phyloP scores from a whole-genome alignment of 1,140 invertebrate species.

The Procambarus virginalis region DNA sequence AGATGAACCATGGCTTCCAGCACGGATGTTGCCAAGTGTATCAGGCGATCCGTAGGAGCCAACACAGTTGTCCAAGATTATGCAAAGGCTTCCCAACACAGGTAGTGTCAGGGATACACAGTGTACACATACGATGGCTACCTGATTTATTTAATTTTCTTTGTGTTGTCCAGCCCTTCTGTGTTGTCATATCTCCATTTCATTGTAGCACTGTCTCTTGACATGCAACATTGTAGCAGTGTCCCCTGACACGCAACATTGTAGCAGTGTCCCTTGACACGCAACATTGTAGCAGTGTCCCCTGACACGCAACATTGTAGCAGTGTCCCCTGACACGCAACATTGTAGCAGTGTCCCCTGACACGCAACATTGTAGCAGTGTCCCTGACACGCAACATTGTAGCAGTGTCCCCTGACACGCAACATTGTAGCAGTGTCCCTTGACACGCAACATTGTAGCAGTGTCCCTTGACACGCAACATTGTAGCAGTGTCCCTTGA shows the following conservation, averaged over 20 bases:
- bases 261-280: conserved; percentile 31
- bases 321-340: no score
- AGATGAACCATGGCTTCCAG: neutral
- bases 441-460: conserved; percentile 22
- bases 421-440: conserved; percentile 11
- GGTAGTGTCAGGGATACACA: neutral
- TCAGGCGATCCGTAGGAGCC: neutral
- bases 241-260: no score
- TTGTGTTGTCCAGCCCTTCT: neutral
- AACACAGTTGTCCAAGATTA: neutral
- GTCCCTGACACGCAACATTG: conserved; percentile 24
- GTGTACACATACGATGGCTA: neutral
- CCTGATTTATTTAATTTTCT: neutral
- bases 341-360: no score
- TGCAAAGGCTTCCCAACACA: conserved; percentile 5
- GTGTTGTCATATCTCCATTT: conserved; percentile 24
- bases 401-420: no score
- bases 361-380: neutral
- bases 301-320: conserved; percentile 14
- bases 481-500: neutral
- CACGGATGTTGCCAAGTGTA: neutral
- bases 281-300: conserved; percentile 25
- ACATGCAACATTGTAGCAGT: no score
- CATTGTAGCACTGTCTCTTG: neutral
- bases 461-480: conserved; percentile 33